Conservation (phyloP, 2,888 invertebrate genomes). For the Chrysolina haemoptera region DNA sequence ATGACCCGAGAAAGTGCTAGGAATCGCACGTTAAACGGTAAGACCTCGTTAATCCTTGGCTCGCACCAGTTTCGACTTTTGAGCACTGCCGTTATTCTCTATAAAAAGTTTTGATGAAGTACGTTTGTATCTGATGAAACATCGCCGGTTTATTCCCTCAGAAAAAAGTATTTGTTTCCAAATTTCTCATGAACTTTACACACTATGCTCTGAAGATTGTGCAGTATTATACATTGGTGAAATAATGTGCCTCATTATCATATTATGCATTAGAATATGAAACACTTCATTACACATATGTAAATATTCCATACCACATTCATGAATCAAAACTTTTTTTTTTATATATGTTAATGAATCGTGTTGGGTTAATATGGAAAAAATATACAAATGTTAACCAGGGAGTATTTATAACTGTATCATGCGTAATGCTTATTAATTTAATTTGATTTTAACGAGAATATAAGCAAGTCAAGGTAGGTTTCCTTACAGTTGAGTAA, state of each 20-base stretch:
- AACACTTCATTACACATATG: background rate
- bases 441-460: constrained; percentile 9
- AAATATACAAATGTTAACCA: background rate
- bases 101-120: too few relatives aligned
- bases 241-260: constrained; percentile 8
- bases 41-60: too few relatives aligned
- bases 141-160: too few relatives aligned
- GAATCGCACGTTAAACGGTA: too few relatives aligned
- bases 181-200: background rate
- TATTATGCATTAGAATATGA: constrained; percentile 7
- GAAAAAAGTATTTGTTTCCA: too few relatives aligned
- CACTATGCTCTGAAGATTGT: background rate
- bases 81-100: too few relatives aligned
- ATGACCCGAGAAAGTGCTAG: too few relatives aligned
- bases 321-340: background rate
- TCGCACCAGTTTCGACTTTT: too few relatives aligned
- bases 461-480: constrained; percentile 30
- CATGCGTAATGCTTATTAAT: constrained; percentile 8
- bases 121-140: too few relatives aligned
- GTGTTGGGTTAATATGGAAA: background rate
- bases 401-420: constrained; percentile 5
- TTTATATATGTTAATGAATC: background rate
- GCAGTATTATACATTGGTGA: background rate
- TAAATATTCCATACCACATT: constrained; percentile 4
- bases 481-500: constrained; percentile 24